phyloP scores from a whole-genome alignment of 2,888 invertebrate genomes.

The Nesidiocoris tenuis region DNA sequence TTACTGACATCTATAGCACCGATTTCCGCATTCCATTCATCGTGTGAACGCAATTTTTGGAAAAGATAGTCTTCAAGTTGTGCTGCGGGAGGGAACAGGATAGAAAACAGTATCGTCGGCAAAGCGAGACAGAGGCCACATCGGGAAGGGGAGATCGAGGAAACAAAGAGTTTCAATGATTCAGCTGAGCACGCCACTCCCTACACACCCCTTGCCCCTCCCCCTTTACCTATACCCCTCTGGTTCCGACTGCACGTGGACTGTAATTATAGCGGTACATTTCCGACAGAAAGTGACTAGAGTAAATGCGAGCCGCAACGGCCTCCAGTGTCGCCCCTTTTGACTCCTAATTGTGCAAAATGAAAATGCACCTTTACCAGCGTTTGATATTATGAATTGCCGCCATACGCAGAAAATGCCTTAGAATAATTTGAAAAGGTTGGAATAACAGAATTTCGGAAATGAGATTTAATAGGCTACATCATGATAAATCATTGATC shows the following conservation, averaged over 20 bases:
- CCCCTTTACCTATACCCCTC: not conserved
- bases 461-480: too few relatives aligned
- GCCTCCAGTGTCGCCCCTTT: not conserved
- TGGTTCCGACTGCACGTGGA: constrained; percentile 4
- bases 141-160: not conserved
- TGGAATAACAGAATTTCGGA: too few relatives aligned
- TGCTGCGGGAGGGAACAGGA: not conserved
- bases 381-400: not conserved
- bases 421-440: too few relatives aligned
- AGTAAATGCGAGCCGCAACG: not conserved
- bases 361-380: not conserved
- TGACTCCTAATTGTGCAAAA: not conserved
- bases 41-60: too few relatives aligned
- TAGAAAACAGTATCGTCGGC: not conserved
- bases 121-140: not conserved
- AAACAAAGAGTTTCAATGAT: constrained; percentile 20
- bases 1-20: too few relatives aligned
- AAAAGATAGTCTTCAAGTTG: too few relatives aligned
- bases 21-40: too few relatives aligned
- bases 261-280: constrained; percentile 17
- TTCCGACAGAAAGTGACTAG: not conserved
- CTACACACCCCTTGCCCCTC: not conserved
- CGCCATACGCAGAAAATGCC: too few relatives aligned
- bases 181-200: not conserved
- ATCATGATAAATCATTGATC: too few relatives aligned